A percentile compares a stretch with the other conserved stretches of the same genome.
Evolutionary conservation across 2,888 invertebrate species (phyloP).

Genomic region (Tromatobia lineatoria): DNA sequence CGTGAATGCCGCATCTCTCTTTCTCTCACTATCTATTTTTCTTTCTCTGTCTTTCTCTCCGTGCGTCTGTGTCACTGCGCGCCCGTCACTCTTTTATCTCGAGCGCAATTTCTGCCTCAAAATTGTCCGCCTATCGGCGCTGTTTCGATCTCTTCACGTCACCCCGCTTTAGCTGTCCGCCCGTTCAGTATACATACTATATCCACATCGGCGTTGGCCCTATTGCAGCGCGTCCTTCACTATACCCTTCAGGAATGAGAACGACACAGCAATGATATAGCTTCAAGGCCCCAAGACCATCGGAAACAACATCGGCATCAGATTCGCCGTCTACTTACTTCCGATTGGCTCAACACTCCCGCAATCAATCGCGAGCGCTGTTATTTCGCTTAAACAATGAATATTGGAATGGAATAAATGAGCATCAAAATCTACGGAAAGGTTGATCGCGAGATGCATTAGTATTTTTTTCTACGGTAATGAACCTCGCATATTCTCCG

Average conservation of each 20-base stretch:
- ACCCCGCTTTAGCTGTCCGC: conserved; percentile 15
- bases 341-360: conserved; percentile 3
- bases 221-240: conserved; percentile 20
- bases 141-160: conserved; percentile 47
- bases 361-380: not conserved
- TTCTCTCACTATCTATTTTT: conserved; percentile 6
- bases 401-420: not conserved
- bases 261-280: conserved; percentile 26
- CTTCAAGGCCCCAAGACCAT: conserved; percentile 27
- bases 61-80: conserved; percentile 59
- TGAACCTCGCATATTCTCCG: too few relatives aligned
- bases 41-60: not conserved
- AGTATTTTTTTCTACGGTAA: not conserved
- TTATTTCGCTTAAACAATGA: not conserved
- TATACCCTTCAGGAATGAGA: conserved; percentile 43
- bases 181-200: conserved; percentile 17
- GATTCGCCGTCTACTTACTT: conserved; percentile 20
- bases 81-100: conserved; percentile 69
- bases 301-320: conserved; percentile 47
- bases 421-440: not conserved
- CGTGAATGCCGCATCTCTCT: conserved; percentile 38
- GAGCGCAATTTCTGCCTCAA: conserved; percentile 66
- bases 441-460: not conserved
- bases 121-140: conserved; percentile 67
- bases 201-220: not conserved